Evolutionary conservation across 2,113 vertebrate genomes (phyloP), one percentile per base, ranked within the genome.

Genomic region (Notothenia rossii): DNA sequence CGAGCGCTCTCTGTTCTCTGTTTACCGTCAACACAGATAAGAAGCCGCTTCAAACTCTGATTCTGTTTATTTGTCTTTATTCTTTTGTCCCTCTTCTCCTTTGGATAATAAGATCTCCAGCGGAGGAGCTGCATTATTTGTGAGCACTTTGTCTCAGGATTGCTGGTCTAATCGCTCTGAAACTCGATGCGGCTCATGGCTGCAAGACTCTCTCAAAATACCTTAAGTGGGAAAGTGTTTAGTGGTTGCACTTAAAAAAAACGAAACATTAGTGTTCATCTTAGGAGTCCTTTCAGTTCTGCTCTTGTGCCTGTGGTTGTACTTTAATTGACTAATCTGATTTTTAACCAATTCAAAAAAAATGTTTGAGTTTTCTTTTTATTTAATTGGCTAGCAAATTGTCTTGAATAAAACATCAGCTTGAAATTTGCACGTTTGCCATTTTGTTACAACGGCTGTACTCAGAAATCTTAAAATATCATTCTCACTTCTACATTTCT

Each of bases 21-120:
- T 85, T 93, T 84, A 81, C 77, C 33, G 69, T 55, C 82, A 83
- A 84, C 73, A 70, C 51, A 45, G 59, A 82, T 80, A 17, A 84
- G 77, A 84, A 48, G 20, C 53, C 61, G 74, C 60, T 68, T 72
- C 50, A 66, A 49, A 59, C 71, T 6, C 0, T 50, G 18, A 69
- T 71, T 74, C 5, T 64, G 60, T 83, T 87, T 75, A 36, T 80
- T 73, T 70, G 61, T 51, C 71, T 70, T 56, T 72, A 46, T 12
- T 45, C 17, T 60, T 45, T 59, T 77, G 67, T 54, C 66, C 75
- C 79, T 74, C n/a, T 22, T 60, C 69, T 40, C 51, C 63, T 78
- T 45, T 64, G 68, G 67, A 49, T 56, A 36, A 81, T 20, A 75
- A 22, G 22, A 75, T 80, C 78, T 76, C 2, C 46, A 61, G 55